Evolutionary conservation across 1,140 invertebrate species (phyloP).

Genomic region (Lepidurus couesii): DNA sequence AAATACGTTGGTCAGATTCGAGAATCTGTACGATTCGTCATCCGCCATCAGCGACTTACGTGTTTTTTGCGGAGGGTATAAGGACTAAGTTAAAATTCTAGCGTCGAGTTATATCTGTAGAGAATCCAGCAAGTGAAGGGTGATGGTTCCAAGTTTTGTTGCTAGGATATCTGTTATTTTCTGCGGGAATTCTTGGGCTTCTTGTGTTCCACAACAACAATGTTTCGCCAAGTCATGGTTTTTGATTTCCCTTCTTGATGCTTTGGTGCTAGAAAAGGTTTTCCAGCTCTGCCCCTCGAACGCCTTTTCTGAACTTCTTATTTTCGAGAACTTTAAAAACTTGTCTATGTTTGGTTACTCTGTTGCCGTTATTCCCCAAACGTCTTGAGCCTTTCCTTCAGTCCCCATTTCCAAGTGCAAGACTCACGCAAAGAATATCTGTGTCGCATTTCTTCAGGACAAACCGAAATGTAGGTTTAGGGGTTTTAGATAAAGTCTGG

Average conservation of each 20-base stretch:
- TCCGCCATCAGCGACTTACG: background rate
- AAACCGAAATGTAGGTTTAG: no score
- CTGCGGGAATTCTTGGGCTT: background rate
- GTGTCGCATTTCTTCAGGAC: no score
- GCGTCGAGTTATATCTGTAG: background rate
- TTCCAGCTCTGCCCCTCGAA: background rate
- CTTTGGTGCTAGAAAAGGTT: slow-evolving; percentile 14
- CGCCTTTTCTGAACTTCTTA: background rate
- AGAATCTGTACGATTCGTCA: slow-evolving; percentile 2
- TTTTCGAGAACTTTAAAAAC: background rate
- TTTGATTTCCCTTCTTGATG: slow-evolving; percentile 19
- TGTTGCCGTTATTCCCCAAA: background rate
- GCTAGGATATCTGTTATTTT: slow-evolving; percentile 10
- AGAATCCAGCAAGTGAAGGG: slow-evolving; percentile 6
- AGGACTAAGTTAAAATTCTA: background rate
- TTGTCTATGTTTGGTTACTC: background rate
- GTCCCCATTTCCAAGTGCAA: no score
- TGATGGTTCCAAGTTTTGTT: background rate
- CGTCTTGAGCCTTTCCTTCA: no score
- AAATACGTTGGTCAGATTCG: background rate
- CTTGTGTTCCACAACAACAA: slow-evolving; percentile 19
- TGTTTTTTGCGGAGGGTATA: background rate
- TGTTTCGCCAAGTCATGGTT: slow-evolving; percentile 15
- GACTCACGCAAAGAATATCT: no score
- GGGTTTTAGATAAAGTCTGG: no score